These are phyloP conservation scores for Microplitis deprimator DNA, from an alignment of 2,888 invertebrate genomes.

Conservation along the genomic window DNA sequence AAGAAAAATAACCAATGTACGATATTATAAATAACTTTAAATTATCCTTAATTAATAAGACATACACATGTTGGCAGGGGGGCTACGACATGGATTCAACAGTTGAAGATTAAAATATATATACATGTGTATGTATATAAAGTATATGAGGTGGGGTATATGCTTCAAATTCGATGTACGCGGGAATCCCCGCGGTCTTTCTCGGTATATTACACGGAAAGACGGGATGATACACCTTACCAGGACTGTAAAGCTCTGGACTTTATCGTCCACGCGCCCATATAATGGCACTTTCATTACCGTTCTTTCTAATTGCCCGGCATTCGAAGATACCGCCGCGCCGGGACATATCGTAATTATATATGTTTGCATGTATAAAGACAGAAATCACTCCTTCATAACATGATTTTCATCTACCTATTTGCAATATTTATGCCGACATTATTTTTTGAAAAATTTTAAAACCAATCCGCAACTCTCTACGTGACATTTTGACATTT, in stretches of 20 bases:
- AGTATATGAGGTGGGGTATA: slow-evolving; percentile 2
- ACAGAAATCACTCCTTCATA: slow-evolving; percentile 32
- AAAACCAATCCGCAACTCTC: not conserved
- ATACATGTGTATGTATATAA: slow-evolving; percentile 28
- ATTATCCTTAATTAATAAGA: slow-evolving; percentile 68
- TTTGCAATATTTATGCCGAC: not conserved
- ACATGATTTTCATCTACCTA: slow-evolving; percentile 4
- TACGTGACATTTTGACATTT: slow-evolving; percentile 19
- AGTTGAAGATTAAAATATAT: slow-evolving; percentile 26
- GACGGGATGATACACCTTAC: slow-evolving; percentile 34
- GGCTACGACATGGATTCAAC: slow-evolving; percentile 28
- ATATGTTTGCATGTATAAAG: slow-evolving; percentile 5
- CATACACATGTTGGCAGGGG: slow-evolving; percentile 59
- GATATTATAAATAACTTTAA: slow-evolving; percentile 66
- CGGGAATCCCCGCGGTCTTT: slow-evolving; percentile 20
- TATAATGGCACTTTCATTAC: slow-evolving; percentile 68
- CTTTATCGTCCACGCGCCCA: slow-evolving; percentile 63
- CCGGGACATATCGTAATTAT: not conserved
- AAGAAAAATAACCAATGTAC: slow-evolving; percentile 32
- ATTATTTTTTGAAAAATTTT: slow-evolving; percentile 1
- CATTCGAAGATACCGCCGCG: slow-evolving; percentile 26
- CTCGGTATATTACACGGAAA: slow-evolving; percentile 8
- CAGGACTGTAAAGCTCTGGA: slow-evolving; percentile 60
- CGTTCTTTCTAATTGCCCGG: slow-evolving; percentile 67
- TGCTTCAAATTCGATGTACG: slow-evolving; percentile 29